These are phyloP conservation scores for Aproaerema taeniolella DNA, from an alignment of 2,888 invertebrate species.

Conservation along the genomic window DNA sequence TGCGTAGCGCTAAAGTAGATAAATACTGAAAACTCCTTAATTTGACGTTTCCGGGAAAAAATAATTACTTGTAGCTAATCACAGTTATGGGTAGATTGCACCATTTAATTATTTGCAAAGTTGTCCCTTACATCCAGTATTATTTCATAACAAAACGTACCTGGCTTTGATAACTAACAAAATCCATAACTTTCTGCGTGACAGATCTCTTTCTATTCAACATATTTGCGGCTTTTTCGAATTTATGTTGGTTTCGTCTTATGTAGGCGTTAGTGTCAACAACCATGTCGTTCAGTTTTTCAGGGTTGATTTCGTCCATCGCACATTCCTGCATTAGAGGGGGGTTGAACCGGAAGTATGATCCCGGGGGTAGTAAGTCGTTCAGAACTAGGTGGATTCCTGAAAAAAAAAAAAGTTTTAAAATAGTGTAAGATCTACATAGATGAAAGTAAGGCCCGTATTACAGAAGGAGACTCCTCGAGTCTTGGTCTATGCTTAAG, in stretches of 20 bases:
- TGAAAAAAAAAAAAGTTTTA: conserved; percentile 35
- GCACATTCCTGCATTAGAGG: conserved; percentile 87
- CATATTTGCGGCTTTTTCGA: conserved; percentile 76
- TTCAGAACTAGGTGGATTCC: conserved; percentile 87
- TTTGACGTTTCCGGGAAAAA: too few relatives aligned
- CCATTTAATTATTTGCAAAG: too few relatives aligned
- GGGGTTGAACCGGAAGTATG: conserved; percentile 93
- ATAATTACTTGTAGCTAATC: too few relatives aligned
- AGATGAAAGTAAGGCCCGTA: too few relatives aligned
- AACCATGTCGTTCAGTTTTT: conserved; percentile 82
- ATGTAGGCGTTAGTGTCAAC: conserved; percentile 88
- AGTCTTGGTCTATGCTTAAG: too few relatives aligned
- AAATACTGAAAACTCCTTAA: too few relatives aligned
- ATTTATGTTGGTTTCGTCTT: conserved; percentile 87
- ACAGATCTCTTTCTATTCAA: conserved; percentile 37
- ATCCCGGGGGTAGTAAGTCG: conserved; percentile 83
- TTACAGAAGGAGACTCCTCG: too few relatives aligned
- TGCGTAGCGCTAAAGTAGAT: too few relatives aligned
- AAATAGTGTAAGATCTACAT: too few relatives aligned
- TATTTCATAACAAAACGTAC: too few relatives aligned
- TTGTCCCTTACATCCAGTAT: too few relatives aligned
- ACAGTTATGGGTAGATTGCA: too few relatives aligned
- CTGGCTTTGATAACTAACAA: conserved; percentile 24
- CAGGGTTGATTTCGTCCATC: conserved; percentile 88
- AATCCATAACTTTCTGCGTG: conserved; percentile 38